Conservation (phyloP, 2,888 invertebrate species). For the Ariolimax columbianus region DNA sequence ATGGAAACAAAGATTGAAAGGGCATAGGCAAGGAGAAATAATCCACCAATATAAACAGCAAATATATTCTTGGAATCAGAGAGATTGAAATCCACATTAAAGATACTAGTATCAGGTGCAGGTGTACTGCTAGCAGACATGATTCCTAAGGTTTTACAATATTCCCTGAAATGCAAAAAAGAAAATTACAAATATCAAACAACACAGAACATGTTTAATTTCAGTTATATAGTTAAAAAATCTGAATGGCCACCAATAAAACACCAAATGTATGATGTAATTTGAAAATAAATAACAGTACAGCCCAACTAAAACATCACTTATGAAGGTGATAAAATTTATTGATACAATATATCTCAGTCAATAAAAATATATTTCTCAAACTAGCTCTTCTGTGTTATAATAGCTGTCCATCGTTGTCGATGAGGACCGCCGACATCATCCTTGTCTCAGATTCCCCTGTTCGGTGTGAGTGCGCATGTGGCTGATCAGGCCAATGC, state of each 20-base stretch:
- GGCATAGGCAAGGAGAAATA: conserved; percentile 38
- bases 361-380: too few species aligned
- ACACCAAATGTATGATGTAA: too few species aligned
- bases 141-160: background rate
- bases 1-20: conserved; percentile 38
- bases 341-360: too few species aligned
- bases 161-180: background rate
- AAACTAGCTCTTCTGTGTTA: too few species aligned
- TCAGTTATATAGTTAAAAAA: background rate
- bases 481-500: too few species aligned
- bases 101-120: background rate
- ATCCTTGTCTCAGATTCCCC: too few species aligned
- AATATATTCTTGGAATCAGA: conserved; percentile 19
- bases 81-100: conserved; percentile 1
- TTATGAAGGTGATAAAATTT: too few species aligned
- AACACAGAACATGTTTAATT: background rate
- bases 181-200: background rate
- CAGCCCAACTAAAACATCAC: too few species aligned
- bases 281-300: too few species aligned
- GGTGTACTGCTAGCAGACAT: background rate
- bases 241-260: background rate
- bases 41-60: conserved; percentile 39
- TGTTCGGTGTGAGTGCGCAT: too few species aligned
- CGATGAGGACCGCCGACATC: too few species aligned
- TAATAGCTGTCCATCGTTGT: too few species aligned